These are phyloP conservation scores for Microchirus variegatus DNA, from an alignment of 2,797 vertebrate genomes.

Conservation along the genomic window DNA sequence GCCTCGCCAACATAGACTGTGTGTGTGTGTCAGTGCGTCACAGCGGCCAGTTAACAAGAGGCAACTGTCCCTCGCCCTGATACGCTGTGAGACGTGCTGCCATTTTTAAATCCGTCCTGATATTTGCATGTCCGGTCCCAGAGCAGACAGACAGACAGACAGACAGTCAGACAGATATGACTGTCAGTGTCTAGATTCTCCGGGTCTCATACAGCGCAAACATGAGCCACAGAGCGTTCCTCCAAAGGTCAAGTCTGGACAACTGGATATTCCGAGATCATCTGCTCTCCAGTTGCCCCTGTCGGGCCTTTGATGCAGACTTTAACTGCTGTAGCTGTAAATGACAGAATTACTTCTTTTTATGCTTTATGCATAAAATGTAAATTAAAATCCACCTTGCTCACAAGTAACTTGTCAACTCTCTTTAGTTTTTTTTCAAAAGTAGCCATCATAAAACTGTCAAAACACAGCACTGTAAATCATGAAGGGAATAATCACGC, in stretches of 20 bases:
- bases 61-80: constrained; percentile 33
- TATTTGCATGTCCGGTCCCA: constrained; percentile 23
- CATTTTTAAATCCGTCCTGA: constrained; percentile 43
- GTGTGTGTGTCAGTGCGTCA: constrained; percentile 7
- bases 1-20: constrained; percentile 36
- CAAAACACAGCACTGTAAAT: no score
- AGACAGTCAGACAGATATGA: constrained; percentile 27
- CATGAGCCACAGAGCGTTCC: constrained; percentile 38
- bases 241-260: constrained; percentile 55
- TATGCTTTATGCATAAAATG: no score
- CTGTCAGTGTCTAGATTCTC: constrained; percentile 33
- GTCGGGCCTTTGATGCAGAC: constrained; percentile 7
- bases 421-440: no score
- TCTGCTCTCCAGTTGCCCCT: constrained; percentile 20
- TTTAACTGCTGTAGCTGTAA: neutral
- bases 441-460: no score
- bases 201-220: constrained; percentile 34
- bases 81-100: constrained; percentile 40
- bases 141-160: neutral
- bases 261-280: constrained; percentile 42
- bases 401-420: no score
- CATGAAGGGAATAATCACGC: no score
- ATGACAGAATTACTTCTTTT: no score
- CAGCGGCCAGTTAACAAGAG: constrained; percentile 31
- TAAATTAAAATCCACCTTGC: no score